These are phyloP conservation scores for Phylloscopus collybita DNA, from an alignment of 2,797 vertebrate genomes.

Conservation along the genomic window DNA sequence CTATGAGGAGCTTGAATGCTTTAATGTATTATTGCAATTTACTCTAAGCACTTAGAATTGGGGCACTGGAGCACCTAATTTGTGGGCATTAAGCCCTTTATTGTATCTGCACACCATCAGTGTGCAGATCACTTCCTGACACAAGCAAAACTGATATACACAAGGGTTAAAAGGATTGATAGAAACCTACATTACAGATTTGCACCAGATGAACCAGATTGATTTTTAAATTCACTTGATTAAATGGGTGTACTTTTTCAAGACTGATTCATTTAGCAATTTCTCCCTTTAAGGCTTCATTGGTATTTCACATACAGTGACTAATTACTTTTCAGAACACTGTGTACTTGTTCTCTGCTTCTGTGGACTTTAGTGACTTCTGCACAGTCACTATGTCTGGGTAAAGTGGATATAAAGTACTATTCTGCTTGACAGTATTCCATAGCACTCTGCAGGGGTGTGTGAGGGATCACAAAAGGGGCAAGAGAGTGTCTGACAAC, in stretches of 20 bases:
- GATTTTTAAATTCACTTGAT: conserved; percentile 69
- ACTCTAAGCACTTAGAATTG: background rate
- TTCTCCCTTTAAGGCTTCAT: conserved; percentile 53
- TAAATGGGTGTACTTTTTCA: conserved; percentile 57
- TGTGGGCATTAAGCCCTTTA: background rate
- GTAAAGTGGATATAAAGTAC: conserved; percentile 16
- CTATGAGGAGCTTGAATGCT: background rate
- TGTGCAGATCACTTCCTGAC: background rate
- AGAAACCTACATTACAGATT: conserved; percentile 36
- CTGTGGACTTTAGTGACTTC: conserved; percentile 40
- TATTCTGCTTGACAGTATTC: conserved; percentile 30
- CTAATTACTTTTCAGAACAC: conserved; percentile 68
- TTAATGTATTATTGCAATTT: background rate
- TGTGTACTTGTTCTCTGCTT: conserved; percentile 49
- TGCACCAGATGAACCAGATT: conserved; percentile 42
- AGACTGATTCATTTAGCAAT: conserved; percentile 61
- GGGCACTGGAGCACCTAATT: background rate
- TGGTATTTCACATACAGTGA: conserved; percentile 56
- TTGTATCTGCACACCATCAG: background rate
- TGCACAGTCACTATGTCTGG: conserved; percentile 17
- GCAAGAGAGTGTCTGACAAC: background rate
- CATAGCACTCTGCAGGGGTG: background rate
- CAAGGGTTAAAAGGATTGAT: conserved; percentile 54
- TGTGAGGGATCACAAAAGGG: background rate
- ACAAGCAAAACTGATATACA: conserved; percentile 33